Conservation (phyloP, 2,888 invertebrate species). For the Watsonalla cultraria region DNA sequence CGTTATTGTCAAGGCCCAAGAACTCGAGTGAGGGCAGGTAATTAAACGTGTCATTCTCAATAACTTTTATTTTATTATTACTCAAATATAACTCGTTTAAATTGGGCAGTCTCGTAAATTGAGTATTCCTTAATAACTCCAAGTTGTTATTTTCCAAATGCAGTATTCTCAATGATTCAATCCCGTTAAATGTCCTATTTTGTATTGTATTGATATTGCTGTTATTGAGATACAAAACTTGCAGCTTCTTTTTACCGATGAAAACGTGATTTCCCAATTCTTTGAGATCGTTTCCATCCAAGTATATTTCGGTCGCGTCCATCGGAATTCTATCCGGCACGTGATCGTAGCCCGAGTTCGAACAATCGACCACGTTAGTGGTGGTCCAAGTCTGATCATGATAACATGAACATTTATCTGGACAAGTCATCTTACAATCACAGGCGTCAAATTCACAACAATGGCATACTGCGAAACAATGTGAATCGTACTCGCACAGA, state of each 20-base stretch:
- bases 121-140: conserved; percentile 84
- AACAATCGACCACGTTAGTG: conserved; percentile 89
- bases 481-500: conserved; percentile 88
- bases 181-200: conserved; percentile 90
- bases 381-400: conserved; percentile 92
- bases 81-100: conserved; percentile 87
- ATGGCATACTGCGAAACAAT: conserved; percentile 91
- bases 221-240: conserved; percentile 87
- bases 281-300: conserved; percentile 89
- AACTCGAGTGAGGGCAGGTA: conserved; percentile 85
- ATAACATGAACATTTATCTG: conserved; percentile 90
- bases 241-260: conserved; percentile 90
- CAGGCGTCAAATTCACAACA: conserved; percentile 95
- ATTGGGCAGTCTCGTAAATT: conserved; percentile 86
- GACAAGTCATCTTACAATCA: conserved; percentile 95
- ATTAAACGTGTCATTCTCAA: conserved; percentile 87
- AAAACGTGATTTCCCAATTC: conserved; percentile 91
- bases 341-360: conserved; percentile 84
- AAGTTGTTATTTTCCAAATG: conserved; percentile 88
- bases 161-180: conserved; percentile 84
- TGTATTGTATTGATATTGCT: conserved; percentile 87
- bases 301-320: conserved; percentile 92
- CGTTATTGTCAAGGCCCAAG: conserved; percentile 87
- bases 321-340: conserved; percentile 91
- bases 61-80: conserved; percentile 85